Conservation (phyloP, 2,113 vertebrate genomes). For the Antidorcas marsupialis region DNA sequence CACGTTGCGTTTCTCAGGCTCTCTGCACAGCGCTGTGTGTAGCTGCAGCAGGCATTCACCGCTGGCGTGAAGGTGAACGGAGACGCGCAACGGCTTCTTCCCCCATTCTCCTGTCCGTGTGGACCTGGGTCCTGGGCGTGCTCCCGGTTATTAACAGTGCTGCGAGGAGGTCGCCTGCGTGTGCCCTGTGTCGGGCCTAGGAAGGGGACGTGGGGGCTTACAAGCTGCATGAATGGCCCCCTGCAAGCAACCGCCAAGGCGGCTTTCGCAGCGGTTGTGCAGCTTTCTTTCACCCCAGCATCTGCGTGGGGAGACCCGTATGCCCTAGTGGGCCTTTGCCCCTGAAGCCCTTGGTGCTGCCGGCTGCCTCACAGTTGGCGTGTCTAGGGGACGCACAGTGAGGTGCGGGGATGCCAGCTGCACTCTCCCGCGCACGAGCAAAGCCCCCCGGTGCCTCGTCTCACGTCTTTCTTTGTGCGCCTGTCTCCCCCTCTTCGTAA, state of each 20-base stretch:
- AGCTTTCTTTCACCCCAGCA: background rate
- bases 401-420: background rate
- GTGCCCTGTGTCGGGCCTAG: background rate
- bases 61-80: background rate
- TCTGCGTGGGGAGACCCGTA: accelerated
- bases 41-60: background rate
- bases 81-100: background rate
- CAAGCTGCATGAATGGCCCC: background rate
- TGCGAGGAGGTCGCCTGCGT: background rate
- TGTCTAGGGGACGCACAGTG: background rate
- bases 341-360: background rate
- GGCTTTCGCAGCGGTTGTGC: background rate
- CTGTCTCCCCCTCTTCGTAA: background rate
- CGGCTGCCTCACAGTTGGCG: background rate
- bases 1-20: background rate
- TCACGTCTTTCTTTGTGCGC: background rate
- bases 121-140: background rate
- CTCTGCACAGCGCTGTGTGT: background rate
- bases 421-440: background rate
- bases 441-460: background rate
- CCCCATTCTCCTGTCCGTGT: background rate
- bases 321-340: background rate
- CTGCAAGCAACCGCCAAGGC: background rate
- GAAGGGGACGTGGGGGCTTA: background rate
- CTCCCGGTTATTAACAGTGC: background rate